Conservation (phyloP, 1,140 invertebrate genomes). For the Halotydeus destructor region DNA sequence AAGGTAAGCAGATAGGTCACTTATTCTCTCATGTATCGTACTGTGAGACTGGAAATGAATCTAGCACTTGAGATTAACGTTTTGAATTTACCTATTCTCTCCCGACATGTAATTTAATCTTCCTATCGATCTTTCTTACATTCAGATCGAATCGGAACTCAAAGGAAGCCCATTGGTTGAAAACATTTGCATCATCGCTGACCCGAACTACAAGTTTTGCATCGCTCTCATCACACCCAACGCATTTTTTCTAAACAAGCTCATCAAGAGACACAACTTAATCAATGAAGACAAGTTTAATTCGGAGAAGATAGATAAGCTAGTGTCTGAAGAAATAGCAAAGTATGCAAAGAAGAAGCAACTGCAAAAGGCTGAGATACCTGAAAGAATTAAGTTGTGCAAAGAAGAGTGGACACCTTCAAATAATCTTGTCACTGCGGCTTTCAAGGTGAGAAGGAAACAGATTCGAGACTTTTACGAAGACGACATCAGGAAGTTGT, state of each 20-base stretch:
- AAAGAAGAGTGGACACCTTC: constrained; percentile 28
- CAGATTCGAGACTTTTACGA: constrained; percentile 21
- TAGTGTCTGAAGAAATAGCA: not conserved
- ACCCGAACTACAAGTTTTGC: constrained; percentile 39
- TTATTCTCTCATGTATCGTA: not conserved
- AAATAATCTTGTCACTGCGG: constrained; percentile 29
- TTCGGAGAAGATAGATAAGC: not conserved
- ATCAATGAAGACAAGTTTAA: not conserved
- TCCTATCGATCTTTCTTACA: constrained; percentile 14
- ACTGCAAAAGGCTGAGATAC: constrained; percentile 24
- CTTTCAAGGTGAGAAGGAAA: constrained; percentile 23
- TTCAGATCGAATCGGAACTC: constrained; percentile 26
- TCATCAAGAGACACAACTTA: constrained; percentile 32
- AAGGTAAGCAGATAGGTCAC: constrained; percentile 29
- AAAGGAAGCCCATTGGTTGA: constrained; percentile 30
- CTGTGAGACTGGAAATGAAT: not conserved
- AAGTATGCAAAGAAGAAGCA: constrained; percentile 1
- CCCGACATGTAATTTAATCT: not conserved
- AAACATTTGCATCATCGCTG: constrained; percentile 22
- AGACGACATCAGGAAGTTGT: constrained; percentile 74
- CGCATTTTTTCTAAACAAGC: constrained; percentile 34
- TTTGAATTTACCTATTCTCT: not conserved
- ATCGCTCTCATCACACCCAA: constrained; percentile 82
- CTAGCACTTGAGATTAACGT: not conserved
- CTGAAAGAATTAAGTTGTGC: constrained; percentile 23